A percentile compares a stretch with the other conserved stretches of the same genome.
phyloP scores from a whole-genome alignment of 2,888 invertebrate species.

The Seira musarum region DNA sequence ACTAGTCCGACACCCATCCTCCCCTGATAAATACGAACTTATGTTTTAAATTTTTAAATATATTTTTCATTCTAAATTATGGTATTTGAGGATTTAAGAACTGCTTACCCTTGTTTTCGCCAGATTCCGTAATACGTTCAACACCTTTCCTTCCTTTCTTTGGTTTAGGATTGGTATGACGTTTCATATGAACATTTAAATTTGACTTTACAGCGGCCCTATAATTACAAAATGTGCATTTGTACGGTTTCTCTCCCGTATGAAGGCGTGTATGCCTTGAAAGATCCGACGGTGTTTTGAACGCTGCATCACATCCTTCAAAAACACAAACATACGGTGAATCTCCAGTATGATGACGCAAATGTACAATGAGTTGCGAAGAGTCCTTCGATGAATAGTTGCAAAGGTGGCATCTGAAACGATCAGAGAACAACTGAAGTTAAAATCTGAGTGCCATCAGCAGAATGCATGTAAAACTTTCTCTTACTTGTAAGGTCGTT shows the following conservation, averaged over 20 bases:
- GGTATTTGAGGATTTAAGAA: too few species aligned
- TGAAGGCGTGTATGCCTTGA: slow-evolving; percentile 73
- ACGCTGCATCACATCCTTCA: slow-evolving; percentile 72
- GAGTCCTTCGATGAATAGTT: slow-evolving; percentile 73
- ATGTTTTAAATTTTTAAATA: too few species aligned
- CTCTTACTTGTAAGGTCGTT: slow-evolving; percentile 74
- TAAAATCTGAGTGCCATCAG: slow-evolving; percentile 5
- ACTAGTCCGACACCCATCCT: too few species aligned
- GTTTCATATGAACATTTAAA: slow-evolving; percentile 60
- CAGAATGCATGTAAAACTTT: neutral
- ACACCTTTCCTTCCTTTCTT: neutral
- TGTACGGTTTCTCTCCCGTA: slow-evolving; percentile 72
- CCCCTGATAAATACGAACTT: too few species aligned
- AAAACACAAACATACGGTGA: slow-evolving; percentile 71
- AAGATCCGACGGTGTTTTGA: slow-evolving; percentile 74
- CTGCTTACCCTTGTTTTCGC: too few species aligned
- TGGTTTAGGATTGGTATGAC: slow-evolving; percentile 34
- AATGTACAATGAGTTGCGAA: slow-evolving; percentile 74
- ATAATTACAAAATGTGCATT: slow-evolving; percentile 71
- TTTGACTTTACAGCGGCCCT: slow-evolving; percentile 72
- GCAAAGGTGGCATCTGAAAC: slow-evolving; percentile 74
- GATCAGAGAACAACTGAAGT: neutral
- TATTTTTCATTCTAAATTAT: too few species aligned
- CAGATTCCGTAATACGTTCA: too few species aligned
- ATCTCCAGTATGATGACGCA: slow-evolving; percentile 74